Evolutionary conservation across 1,140 invertebrate genomes (phyloP).

Genomic region (Drosophila miranda): DNA sequence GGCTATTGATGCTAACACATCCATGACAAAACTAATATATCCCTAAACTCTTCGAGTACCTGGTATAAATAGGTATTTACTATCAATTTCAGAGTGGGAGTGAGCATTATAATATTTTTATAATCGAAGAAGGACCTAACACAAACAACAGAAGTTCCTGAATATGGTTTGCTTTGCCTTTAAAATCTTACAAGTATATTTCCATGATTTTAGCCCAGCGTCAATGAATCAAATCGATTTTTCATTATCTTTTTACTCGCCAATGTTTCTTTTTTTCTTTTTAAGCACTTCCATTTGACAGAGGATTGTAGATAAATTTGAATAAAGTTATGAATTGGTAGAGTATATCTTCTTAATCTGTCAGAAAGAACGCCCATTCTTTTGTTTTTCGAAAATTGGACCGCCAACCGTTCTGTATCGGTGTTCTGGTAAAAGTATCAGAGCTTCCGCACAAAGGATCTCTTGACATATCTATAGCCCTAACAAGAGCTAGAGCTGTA

Average conservation of each 20-base stretch:
- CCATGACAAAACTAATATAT: too few relatives aligned
- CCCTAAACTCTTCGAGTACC: too few relatives aligned
- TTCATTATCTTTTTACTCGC: conserved; percentile 41
- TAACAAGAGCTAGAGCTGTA: conserved; percentile 17
- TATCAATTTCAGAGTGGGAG: neutral
- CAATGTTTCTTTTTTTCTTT: too few relatives aligned
- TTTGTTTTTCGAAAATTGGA: too few relatives aligned
- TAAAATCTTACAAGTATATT: conserved; percentile 13
- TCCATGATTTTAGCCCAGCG: too few relatives aligned
- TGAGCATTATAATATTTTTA: too few relatives aligned
- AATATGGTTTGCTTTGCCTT: conserved; percentile 9
- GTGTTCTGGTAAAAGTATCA: conserved; percentile 46
- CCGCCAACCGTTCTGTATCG: too few relatives aligned
- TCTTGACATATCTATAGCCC: neutral
- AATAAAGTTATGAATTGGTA: too few relatives aligned
- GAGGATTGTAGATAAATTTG: neutral
- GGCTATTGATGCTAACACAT: too few relatives aligned
- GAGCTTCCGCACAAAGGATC: conserved; percentile 29
- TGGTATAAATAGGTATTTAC: conserved; percentile 11
- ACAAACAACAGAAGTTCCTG: neutral
- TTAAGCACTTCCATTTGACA: neutral
- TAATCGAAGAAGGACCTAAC: too few relatives aligned
- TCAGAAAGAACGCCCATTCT: conserved; percentile 8
- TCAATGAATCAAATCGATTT: conserved; percentile 55
- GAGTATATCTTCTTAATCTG: too few relatives aligned